Base-by-base conservation (phyloP, 2,888 invertebrate genomes). In the Criorhina ranunculi region DNA sequence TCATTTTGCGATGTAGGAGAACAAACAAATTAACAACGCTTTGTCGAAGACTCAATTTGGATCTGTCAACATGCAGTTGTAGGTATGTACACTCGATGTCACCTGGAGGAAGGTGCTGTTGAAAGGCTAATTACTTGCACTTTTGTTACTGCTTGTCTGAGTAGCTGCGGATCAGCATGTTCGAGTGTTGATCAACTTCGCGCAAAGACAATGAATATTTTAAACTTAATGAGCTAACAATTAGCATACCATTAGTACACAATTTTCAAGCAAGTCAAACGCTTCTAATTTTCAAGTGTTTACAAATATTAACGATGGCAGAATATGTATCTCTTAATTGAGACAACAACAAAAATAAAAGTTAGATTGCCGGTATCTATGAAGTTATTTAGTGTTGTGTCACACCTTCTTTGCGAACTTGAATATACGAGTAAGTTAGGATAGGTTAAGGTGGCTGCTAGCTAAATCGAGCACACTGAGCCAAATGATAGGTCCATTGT, bases 211-310 rank as follows among this genome's bases (percentile, higher is more conserved):
- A 82, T 82, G 82, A 82, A 82, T 82, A 82, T 82, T 78, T 82
- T 82, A 78, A 67, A 72, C 37, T 66, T 82, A 82, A 82, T 82
- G 66, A 82, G 67, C 46, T 78, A 72, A 82, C 78, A 78, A 82
- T 82, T 82, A 82, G 82, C 82, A 82, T 82, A 82, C 72, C 70
- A 82, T 82, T 82, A 78, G 82, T 78, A 82, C 72, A 77, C 51
- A 60, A 72, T 78, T 82, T 78, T 60, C 70, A 82, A 82, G 72
- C 62, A 59, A 78, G 70, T 70, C 70, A 59, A 76, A 70, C 35
- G 57, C 64, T 77, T 59, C 51, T 33, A 33, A 46, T 12, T 31
- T 37, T 6, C 35, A 35, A 51, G 76, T 72, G 40, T 77, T 67
- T 72, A 78, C 78, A 73, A 78, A 78, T 82, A 82, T 72, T 78